Evolutionary conservation across 2,113 vertebrate species (phyloP).

Genomic region (Eulemur rufifrons): DNA sequence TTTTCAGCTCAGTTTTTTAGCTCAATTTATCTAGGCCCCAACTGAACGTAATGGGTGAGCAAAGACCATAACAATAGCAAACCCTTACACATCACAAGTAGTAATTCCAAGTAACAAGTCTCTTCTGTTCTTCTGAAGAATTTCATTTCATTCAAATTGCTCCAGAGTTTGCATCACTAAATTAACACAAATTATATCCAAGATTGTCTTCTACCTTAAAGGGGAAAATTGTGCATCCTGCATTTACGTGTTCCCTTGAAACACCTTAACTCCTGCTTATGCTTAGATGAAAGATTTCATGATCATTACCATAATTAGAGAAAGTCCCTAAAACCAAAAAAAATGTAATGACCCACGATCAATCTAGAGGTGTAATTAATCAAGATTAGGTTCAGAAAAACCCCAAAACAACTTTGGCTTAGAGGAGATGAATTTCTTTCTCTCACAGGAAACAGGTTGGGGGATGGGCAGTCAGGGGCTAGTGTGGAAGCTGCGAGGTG

Average conservation of each 20-base stretch:
- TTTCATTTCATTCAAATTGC: background rate
- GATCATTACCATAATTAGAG: background rate
- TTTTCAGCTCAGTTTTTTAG: background rate
- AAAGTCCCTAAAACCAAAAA: background rate
- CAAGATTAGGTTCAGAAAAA: conserved; percentile 12
- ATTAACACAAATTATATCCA: background rate
- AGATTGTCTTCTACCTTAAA: background rate
- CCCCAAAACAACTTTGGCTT: background rate
- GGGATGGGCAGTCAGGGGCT: background rate
- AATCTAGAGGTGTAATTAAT: background rate
- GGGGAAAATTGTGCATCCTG: background rate
- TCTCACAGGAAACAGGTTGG: background rate
- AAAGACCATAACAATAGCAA: background rate
- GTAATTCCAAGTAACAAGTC: background rate
- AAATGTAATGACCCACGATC: background rate
- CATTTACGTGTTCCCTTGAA: background rate
- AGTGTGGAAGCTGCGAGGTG: background rate
- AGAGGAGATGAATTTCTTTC: background rate
- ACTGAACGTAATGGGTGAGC: background rate
- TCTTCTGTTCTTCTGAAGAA: background rate
- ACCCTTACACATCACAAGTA: background rate
- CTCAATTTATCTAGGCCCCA: background rate
- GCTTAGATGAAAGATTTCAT: background rate
- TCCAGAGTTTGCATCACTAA: background rate
- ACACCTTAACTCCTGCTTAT: background rate